Evolutionary conservation across 2,113 vertebrate genomes (phyloP), one percentile per base, ranked within the genome.

Genomic region (Oncorhynchus gorbuscha): DNA sequence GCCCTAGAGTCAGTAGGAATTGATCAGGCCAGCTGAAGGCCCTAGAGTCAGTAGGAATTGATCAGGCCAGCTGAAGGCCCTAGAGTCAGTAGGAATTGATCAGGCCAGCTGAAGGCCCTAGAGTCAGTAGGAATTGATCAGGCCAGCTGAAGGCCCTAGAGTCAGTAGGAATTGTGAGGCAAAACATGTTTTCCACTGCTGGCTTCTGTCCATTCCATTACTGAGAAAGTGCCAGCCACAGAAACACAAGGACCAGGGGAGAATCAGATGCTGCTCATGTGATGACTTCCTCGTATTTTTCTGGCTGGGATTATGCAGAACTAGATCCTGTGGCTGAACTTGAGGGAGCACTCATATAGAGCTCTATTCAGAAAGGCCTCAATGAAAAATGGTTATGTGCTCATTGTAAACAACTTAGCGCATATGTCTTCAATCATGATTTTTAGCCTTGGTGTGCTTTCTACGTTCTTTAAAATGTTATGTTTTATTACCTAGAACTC

Each of bases 231-330:
- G 62, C 32, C 72, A 67, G 74, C 12, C 35, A n/a, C 65, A 70
- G 69, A 73, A 67, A 12, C 74, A 66, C 58, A 58, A n/a, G 30
- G 59, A 59, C 12, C 3, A 16, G 66, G 65, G 55, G 32, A 58
- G 75, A 45, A 74, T 90, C 83, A 79, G 70, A 80, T 77, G 72
- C 30, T 72, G 62, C 55, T 89, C 82, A 79, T 87, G 77, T 83
- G 86, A 91, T 81, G 32, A 69, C 71, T 35, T 68, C 22, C 61
- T 51, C 6, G 72, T 64, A 35, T 24, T 35, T 74, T 62, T n/a
- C n/a, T 75, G 39, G 9, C 39, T 45, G 39, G 9, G 59, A 65
- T 35, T 35, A 68, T 51, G 70, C 66, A 22, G 11, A 62, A 65
- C 67, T 24, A 71, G 13, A 51, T 14, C 58, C 51, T 65, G 20